A percentile compares a stretch with the other conserved stretches of the same genome.
These are phyloP conservation scores for Mandrillus leucophaeus DNA, from an alignment of 2,113 vertebrate species.

Conservation along the genomic window DNA sequence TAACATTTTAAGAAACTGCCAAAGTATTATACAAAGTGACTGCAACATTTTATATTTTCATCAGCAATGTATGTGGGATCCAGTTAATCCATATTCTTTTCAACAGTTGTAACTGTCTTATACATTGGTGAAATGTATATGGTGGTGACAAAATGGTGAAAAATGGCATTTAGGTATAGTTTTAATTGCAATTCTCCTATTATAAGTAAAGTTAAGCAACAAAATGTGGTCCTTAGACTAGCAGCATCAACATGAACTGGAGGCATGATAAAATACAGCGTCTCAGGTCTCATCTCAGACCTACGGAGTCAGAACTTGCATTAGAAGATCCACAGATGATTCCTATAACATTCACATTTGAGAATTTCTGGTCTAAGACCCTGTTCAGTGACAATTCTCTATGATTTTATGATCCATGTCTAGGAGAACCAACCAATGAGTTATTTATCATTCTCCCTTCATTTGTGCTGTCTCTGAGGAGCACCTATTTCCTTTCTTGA, in stretches of 20 bases:
- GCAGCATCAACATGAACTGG: background rate
- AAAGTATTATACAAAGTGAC: background rate
- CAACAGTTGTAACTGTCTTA: background rate
- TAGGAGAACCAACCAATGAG: background rate
- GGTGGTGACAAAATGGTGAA: background rate
- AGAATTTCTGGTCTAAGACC: background rate
- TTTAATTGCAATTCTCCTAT: background rate
- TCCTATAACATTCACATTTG: background rate
- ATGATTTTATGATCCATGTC: background rate
- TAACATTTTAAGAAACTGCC: background rate
- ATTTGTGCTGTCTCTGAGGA: background rate
- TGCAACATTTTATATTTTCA: background rate
- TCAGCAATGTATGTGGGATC: background rate
- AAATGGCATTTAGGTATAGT: background rate
- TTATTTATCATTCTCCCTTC: accelerated
- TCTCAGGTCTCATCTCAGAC: background rate
- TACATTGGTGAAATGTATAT: background rate
- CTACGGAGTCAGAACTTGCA: background rate
- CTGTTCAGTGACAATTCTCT: background rate
- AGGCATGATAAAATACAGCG: background rate
- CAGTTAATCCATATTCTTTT: background rate
- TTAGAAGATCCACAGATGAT: background rate
- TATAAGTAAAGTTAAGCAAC: background rate
- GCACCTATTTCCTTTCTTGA: background rate
- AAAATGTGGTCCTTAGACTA: background rate